Conservation (phyloP, 2,888 invertebrate genomes). For the Cosmopolites sordidus region DNA sequence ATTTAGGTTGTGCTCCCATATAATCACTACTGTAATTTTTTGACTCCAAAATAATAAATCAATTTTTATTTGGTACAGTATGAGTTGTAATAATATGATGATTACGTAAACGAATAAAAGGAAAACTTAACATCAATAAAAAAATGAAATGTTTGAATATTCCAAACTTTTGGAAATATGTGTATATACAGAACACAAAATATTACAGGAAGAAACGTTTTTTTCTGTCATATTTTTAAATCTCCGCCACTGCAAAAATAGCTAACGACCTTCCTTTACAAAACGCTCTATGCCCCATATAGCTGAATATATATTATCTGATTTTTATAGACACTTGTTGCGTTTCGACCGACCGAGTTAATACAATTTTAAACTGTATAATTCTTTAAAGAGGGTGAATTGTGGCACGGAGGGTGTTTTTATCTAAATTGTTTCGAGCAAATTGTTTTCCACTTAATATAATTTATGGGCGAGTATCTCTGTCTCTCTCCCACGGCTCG, state of each 20-base stretch:
- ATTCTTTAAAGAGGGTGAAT: slow-evolving; percentile 33
- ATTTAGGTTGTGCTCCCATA: too few relatives aligned
- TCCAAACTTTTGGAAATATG: too few relatives aligned
- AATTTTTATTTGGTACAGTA: too few relatives aligned
- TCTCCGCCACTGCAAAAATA: slow-evolving; percentile 18
- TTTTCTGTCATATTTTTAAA: too few relatives aligned
- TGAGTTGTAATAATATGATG: too few relatives aligned
- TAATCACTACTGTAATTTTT: too few relatives aligned
- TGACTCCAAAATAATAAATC: too few relatives aligned
- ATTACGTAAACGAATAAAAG: too few relatives aligned
- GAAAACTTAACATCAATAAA: too few relatives aligned
- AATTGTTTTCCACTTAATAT: slow-evolving; percentile 21
- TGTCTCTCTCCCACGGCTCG: background rate
- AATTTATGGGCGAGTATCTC: slow-evolving; percentile 5
- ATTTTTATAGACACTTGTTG: slow-evolving; percentile 48
- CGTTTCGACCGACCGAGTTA: slow-evolving; percentile 32
- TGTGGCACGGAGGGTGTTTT: slow-evolving; percentile 28
- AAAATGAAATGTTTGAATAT: too few relatives aligned
- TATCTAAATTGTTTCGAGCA: slow-evolving; percentile 20
- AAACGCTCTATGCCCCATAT: slow-evolving; percentile 31
- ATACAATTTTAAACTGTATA: slow-evolving; percentile 38
- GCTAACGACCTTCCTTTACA: slow-evolving; percentile 25
- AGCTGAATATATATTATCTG: slow-evolving; percentile 36
- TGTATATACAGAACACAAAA: too few relatives aligned
- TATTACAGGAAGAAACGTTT: too few relatives aligned